These are phyloP conservation scores for Graphium colonna DNA, from an alignment of 2,888 invertebrate genomes.

Conservation along the genomic window DNA sequence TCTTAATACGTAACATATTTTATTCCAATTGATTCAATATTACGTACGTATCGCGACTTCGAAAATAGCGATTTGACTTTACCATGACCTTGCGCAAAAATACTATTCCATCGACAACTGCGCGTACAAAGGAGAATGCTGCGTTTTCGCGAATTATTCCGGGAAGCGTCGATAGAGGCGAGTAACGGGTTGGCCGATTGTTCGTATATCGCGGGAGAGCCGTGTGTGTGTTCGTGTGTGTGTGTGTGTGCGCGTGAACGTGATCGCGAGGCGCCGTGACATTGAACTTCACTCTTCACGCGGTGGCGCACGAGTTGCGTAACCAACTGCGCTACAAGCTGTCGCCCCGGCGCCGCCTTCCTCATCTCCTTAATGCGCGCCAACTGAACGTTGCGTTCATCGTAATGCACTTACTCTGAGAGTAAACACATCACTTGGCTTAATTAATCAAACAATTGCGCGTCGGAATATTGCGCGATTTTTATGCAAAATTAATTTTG, in stretches of 20 bases:
- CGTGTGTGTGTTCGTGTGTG: conserved; percentile 38
- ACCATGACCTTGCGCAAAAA: conserved; percentile 68
- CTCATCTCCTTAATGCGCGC: background rate
- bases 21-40: no score
- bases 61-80: conserved; percentile 55
- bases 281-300: conserved; percentile 79
- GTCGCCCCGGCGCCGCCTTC: conserved; percentile 27
- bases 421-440: no score
- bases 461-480: no score
- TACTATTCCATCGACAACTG: conserved; percentile 51
- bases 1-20: no score
- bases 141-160: conserved; percentile 70
- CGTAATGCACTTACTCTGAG: conserved; percentile 25
- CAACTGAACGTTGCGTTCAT: conserved; percentile 17
- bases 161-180: conserved; percentile 71
- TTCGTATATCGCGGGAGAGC: conserved; percentile 57
- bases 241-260: conserved; percentile 24
- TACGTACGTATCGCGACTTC: no score
- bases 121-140: conserved; percentile 55
- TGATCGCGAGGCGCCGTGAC: conserved; percentile 46
- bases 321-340: conserved; percentile 39
- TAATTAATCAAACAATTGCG: no score
- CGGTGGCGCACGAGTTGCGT: conserved; percentile 70
- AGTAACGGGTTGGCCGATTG: conserved; percentile 72
- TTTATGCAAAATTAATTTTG: no score